phyloP scores from a whole-genome alignment of 2,888 invertebrate genomes.

The Mimas tiliae region DNA sequence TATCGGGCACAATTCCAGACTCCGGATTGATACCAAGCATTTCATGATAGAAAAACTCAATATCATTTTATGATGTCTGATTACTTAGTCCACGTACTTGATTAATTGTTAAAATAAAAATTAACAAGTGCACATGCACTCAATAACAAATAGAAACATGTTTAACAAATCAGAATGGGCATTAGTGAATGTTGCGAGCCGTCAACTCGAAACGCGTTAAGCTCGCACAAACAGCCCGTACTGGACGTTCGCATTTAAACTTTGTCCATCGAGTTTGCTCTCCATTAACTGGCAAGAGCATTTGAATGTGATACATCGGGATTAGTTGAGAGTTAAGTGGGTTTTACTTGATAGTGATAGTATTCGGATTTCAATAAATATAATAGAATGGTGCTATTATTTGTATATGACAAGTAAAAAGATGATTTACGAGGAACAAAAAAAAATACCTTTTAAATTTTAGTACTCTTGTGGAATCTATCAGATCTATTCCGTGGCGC shows the following conservation, averaged over 20 bases:
- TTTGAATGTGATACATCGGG: constrained; percentile 18
- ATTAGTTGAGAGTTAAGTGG: constrained; percentile 1
- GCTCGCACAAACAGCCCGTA: neutral
- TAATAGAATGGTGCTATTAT: neutral
- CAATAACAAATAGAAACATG: neutral
- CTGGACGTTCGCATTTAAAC: constrained; percentile 23
- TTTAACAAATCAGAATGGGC: neutral
- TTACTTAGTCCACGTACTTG: too few relatives aligned
- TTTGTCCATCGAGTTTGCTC: constrained; percentile 21
- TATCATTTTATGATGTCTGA: too few relatives aligned
- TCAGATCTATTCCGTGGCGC: too few relatives aligned
- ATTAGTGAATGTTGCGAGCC: constrained; percentile 13
- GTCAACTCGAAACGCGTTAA: constrained; percentile 14
- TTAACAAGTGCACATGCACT: neutral
- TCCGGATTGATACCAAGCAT: too few relatives aligned
- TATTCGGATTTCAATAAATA: neutral
- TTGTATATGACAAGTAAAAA: too few relatives aligned
- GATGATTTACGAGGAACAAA: too few relatives aligned
- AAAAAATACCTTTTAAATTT: too few relatives aligned
- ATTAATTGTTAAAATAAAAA: neutral
- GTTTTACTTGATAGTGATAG: neutral
- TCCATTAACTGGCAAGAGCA: constrained; percentile 11
- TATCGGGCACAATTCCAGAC: too few relatives aligned
- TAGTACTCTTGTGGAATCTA: too few relatives aligned
- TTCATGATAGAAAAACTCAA: too few relatives aligned